Evolutionary conservation across 2,888 invertebrate species (phyloP).

Genomic region (Drosophila atroscutellata): DNA sequence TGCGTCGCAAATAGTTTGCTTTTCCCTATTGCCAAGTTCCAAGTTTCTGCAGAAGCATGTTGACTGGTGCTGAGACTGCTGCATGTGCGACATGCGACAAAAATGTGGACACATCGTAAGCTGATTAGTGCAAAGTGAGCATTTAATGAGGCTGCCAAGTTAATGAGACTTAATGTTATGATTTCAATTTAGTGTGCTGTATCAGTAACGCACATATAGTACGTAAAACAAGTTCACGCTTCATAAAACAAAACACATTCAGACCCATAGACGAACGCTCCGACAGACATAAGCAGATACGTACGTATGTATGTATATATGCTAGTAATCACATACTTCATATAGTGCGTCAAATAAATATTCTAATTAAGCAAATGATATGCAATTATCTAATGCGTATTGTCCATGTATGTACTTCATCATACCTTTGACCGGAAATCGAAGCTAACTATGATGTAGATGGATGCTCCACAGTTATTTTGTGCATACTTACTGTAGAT

Average conservation of each 20-base stretch:
- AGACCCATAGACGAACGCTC: not conserved
- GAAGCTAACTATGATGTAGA: not conserved
- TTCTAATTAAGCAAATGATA: not conserved
- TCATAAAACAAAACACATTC: not conserved
- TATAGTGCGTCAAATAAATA: not conserved
- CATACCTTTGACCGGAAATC: not conserved
- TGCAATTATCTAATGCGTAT: not conserved
- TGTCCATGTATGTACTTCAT: conserved; percentile 3
- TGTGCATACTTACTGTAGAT: conserved; percentile 32
- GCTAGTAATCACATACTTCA: not conserved
- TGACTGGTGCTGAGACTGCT: conserved; percentile 15
- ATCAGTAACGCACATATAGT: conserved; percentile 37
- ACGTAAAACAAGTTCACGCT: conserved; percentile 12
- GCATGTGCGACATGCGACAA: conserved; percentile 27
- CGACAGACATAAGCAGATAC: not conserved
- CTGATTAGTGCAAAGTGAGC: conserved; percentile 61
- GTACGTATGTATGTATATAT: not conserved
- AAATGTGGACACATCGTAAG: conserved; percentile 58
- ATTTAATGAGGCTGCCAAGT: conserved; percentile 47
- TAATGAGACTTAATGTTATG: conserved; percentile 52
- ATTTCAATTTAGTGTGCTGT: conserved; percentile 66
- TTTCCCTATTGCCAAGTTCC: conserved; percentile 7
- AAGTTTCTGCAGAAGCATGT: conserved; percentile 6
- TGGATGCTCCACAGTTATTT: not conserved
- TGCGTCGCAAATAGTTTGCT: conserved; percentile 51